Evolutionary conservation across 2,888 invertebrate species (phyloP), one percentile per base, ranked within the genome.

Genomic region (Hypercompe scribonia): DNA sequence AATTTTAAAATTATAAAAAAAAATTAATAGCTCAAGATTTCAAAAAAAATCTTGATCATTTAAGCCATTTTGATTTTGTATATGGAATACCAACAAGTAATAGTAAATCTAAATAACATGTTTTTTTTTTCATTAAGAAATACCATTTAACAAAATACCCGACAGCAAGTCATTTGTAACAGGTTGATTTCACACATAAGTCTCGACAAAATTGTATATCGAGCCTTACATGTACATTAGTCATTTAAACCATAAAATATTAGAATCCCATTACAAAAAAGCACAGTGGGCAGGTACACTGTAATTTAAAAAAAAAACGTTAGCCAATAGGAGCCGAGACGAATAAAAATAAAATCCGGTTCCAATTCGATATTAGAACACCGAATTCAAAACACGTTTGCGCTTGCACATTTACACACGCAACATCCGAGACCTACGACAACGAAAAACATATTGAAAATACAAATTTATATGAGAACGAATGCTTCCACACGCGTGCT

Each of bases 341-440:
- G 65, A 69, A 73, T 66, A 75, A 79, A 77, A 77, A 77, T 66
- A 61, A 82, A 86, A 88, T 87, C 91, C 88, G 85, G 89, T 92
- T 85, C 36, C 68, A 68, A 68, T 42, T 90, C 86, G 82, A 90
- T 89, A 90, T 93, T 92, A 90, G 92, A 93, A 91, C 89, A 80
- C 90, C 92, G 84, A 94, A 90, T 87, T 84, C 91, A 85, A 89
- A 87, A 86, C 92, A 89, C 90, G 90, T 88, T 84, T 79, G 81
- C 85, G 85, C 87, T 78, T 80, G 84, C 85, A 81, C 87, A 86
- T 72, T 39, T 28, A 78, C 80, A 75, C 73, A 33, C 46, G 80
- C 80, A 86, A 86, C 81, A 87, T 87, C 87, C 89, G 76, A 85
- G 91, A 94, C 94, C 94, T 93, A 92, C 92, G 92, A 85, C 92